These are phyloP conservation scores for Melanotaenia nigrans DNA, from an alignment of 2,797 vertebrate genomes.

Conservation along the genomic window DNA sequence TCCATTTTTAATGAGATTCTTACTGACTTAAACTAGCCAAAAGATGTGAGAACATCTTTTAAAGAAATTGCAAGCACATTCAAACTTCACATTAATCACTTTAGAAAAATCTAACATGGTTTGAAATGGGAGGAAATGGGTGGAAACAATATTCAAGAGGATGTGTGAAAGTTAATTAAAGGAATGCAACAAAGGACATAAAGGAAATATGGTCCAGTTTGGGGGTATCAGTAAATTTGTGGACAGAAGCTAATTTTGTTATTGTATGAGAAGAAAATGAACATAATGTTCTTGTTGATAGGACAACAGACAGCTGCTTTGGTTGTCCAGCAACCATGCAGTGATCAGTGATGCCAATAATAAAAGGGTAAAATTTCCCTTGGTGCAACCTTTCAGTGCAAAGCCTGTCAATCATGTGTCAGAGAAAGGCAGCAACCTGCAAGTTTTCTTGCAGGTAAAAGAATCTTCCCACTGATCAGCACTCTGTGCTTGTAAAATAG, in stretches of 20 bases:
- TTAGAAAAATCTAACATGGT: not conserved
- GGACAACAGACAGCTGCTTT: not conserved
- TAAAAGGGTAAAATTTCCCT: not conserved
- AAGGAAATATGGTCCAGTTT: not conserved
- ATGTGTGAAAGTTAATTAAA: constrained; percentile 4
- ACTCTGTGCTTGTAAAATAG: not conserved
- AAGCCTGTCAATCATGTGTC: not conserved
- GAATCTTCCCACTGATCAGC: not conserved
- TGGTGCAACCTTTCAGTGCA: not conserved
- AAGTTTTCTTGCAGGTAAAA: constrained; percentile 15
- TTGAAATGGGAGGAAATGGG: not conserved
- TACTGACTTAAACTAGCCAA: not conserved
- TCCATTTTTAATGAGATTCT: not conserved
- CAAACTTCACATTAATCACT: not conserved
- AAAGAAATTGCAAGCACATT: not conserved
- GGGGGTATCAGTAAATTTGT: not conserved
- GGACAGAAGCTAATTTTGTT: constrained; percentile 2
- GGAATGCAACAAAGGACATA: not conserved
- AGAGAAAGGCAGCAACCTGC: not conserved
- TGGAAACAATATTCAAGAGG: not conserved
- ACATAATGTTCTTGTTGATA: not conserved
- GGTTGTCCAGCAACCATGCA: not conserved
- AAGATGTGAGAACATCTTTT: not conserved
- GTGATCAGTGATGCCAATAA: not conserved
- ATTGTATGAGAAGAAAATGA: not conserved